phyloP scores from a whole-genome alignment of 2,797 vertebrate genomes.

The Poeciliopsis gracilis region DNA sequence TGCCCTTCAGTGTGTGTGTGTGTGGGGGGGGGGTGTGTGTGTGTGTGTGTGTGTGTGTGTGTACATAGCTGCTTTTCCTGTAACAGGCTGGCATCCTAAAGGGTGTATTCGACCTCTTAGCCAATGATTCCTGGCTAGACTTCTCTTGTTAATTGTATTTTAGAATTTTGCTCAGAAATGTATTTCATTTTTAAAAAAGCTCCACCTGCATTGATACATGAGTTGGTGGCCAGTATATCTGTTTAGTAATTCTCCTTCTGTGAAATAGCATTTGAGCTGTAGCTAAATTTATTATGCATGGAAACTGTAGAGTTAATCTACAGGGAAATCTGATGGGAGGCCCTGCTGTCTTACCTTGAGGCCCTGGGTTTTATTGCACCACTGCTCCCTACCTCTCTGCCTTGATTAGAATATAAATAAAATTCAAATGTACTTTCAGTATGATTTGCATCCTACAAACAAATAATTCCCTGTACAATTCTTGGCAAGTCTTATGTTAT shows the following conservation, averaged over 20 bases:
- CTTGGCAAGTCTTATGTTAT: not conserved
- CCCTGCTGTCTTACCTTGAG: not conserved
- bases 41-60: not conserved
- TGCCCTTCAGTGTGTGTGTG: not conserved
- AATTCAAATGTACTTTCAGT: not conserved
- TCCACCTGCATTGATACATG: not conserved
- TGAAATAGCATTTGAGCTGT: not conserved
- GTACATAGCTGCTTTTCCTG: not conserved
- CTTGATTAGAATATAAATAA: not conserved
- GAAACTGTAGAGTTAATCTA: not conserved
- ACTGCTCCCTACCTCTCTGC: not conserved
- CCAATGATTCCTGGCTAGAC: not conserved
- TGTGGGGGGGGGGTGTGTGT: not conserved
- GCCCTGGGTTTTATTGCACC: not conserved
- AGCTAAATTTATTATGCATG: not conserved
- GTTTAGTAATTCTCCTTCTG: not conserved
- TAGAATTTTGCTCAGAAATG: not conserved
- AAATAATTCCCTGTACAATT: not conserved
- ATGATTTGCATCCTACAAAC: not conserved
- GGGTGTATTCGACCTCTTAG: not conserved
- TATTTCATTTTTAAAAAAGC: not conserved
- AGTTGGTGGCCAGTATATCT: not conserved
- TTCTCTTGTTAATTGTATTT: not conserved
- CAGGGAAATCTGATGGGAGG: not conserved
- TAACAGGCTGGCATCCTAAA: not conserved